Evolutionary conservation across 1,140 invertebrate species (phyloP), one percentile per base, ranked within the genome.

Genomic region (Neodiprion lecontei): DNA sequence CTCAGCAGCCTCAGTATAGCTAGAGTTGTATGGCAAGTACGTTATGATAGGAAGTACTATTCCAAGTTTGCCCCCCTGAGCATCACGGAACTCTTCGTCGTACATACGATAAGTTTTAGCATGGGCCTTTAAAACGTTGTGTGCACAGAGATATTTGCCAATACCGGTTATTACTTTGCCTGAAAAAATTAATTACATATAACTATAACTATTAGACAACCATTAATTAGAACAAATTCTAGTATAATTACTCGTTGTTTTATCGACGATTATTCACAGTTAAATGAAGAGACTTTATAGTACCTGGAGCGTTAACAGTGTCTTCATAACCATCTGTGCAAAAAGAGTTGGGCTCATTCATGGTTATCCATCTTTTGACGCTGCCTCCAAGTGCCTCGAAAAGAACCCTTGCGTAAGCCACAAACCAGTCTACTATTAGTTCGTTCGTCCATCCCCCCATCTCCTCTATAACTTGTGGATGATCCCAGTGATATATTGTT

Each of bases 401-500:
- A 11, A 69, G 72, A 17, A 78, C 48, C 28, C 68, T n/a, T 5
- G 89, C 87, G 78, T 89, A 91, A 17, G 87, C 79, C 49, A 0
- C 91, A 91, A 10, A 84, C 28, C 77, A 81, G 21, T 79, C 74
- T 11, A 76, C 81, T 53, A 83, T 76, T 82, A 85, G 87, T 61
- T 61, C 53, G 53, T 61, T 61, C 53, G 53, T 61, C 53, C 53
- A 61, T 61, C 53, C 53, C 3, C 91, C 91, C 28, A 91, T 75
- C 40, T 92, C 90, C 79, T 92, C 91, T 12, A 93, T 77, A 40
- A 85, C 87, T 76, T 92, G 91, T 3, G 92, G 92, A 48, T 92
- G 77, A 79, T 84, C 84, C 79, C 81, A 84, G 72, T 84, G 82
- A 70, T 82, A 84, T 23, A 85, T 40, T 5, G 81, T 85, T 1